Percentiles rank a stretch among this genome's conserved stretches.
These are phyloP conservation scores for Ataeniobius toweri DNA, from an alignment of 2,797 vertebrate genomes.

Conservation along the genomic window DNA sequence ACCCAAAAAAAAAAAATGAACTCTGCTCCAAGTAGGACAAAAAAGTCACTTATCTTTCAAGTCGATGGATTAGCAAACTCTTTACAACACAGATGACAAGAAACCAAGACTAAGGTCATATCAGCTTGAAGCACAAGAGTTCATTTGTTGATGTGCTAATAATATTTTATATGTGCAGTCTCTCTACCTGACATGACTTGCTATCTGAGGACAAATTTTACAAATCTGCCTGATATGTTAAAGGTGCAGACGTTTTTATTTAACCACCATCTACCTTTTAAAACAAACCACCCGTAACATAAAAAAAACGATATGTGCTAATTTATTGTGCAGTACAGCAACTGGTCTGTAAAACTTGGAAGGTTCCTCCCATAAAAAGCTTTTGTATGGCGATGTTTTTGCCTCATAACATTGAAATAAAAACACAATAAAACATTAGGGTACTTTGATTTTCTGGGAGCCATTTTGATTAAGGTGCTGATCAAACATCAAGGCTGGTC, in stretches of 20 bases:
- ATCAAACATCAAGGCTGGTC: slow-evolving; percentile 83
- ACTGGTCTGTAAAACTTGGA: slow-evolving; percentile 14
- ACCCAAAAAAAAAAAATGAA: slow-evolving; percentile 23
- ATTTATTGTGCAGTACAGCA: slow-evolving; percentile 25
- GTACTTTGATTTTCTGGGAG: slow-evolving; percentile 29
- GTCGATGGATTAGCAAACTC: slow-evolving; percentile 33
- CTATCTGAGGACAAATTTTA: slow-evolving; percentile 3
- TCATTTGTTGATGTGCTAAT: slow-evolving; percentile 21
- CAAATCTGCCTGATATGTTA: slow-evolving; percentile 13
- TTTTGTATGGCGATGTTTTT: slow-evolving; percentile 26
- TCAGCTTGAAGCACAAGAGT: slow-evolving; percentile 18
- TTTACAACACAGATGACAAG: slow-evolving; percentile 30
- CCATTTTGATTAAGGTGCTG: slow-evolving; percentile 20
- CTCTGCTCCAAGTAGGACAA: slow-evolving; percentile 20
- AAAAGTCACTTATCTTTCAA: slow-evolving; percentile 9
- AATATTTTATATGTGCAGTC: slow-evolving; percentile 37
- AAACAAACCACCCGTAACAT: slow-evolving; percentile 25
- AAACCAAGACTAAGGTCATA: slow-evolving; percentile 24
- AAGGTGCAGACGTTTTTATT: slow-evolving; percentile 10
- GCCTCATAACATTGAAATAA: slow-evolving; percentile 40
- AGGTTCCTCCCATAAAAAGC: slow-evolving; percentile 23
- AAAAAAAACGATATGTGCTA: slow-evolving; percentile 9
- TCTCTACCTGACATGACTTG: slow-evolving; percentile 18
- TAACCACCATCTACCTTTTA: slow-evolving; percentile 12
- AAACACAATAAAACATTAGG: slow-evolving; percentile 28